Evolutionary conservation across 1,140 invertebrate species (phyloP).

Genomic region (Ceratina calcarata): DNA sequence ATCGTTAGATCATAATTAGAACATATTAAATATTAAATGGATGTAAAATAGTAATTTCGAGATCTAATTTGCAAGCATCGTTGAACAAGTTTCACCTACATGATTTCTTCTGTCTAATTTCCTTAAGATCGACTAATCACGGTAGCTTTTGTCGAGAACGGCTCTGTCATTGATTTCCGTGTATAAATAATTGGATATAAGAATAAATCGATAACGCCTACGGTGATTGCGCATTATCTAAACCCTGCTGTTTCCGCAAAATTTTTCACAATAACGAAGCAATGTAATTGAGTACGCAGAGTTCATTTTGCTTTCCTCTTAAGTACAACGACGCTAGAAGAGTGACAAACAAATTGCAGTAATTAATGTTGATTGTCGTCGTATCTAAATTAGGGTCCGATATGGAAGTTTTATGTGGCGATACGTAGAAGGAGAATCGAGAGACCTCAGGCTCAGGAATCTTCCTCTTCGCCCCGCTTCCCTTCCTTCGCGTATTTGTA

Average conservation of each 20-base stretch:
- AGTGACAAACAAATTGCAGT: neutral
- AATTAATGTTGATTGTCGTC: neutral
- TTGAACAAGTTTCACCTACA: conserved; percentile 10
- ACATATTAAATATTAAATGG: neutral
- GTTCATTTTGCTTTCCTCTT: neutral
- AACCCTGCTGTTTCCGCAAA: neutral
- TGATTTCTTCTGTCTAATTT: neutral
- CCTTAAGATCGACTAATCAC: conserved; percentile 7
- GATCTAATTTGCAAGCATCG: conserved; percentile 9
- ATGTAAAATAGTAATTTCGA: neutral
- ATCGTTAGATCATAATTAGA: conserved; percentile 4
- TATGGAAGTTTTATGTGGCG: neutral
- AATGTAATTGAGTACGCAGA: too few relatives aligned
- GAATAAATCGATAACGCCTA: conserved; percentile 2
- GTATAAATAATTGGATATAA: conserved; percentile 10
- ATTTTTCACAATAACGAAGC: neutral
- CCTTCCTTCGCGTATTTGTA: conserved; percentile 52
- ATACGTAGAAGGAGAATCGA: neutral
- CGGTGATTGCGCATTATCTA: neutral
- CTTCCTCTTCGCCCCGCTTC: conserved; percentile 9
- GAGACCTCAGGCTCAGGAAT: conserved; percentile 19
- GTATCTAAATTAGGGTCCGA: neutral
- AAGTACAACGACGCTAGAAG: neutral
- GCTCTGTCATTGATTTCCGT: conserved; percentile 10
- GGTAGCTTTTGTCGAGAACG: conserved; percentile 5